Evolutionary conservation across 2,888 invertebrate genomes (phyloP), one percentile per base, ranked within the genome.

Genomic region (Microplitis deprimator): DNA sequence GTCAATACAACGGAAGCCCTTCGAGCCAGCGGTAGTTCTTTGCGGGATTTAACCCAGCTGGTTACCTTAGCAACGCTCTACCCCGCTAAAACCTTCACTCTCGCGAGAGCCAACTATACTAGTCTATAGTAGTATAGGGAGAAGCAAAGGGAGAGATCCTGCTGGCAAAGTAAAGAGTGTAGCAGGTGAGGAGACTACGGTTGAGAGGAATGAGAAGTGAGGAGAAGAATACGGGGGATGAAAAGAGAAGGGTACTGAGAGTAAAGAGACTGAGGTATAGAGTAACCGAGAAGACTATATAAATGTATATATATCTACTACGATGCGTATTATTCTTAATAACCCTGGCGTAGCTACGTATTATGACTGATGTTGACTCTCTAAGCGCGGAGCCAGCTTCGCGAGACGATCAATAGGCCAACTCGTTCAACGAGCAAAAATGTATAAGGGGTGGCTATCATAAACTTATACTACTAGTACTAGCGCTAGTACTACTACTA

Each of bases 301-400:
- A 50, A 13, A 50, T 50, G 1, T 50, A 50, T 50, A 50, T 50
- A 50, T 13, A 50, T 50, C 50, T 8, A 83, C 87, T 87, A 88
- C 88, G 88, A 88, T 88, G 87, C 88, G 88, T 89, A 89, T 89
- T 89, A 89, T 89, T 89, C 89, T 89, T 89, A 89, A 89, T 89
- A 89, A 89, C 87, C 87, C 86, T 85, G 85, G 84, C 86, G 86
- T 86, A 85, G 86, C 86, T 84, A 84, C 87, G 88, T 88, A 89
- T 89, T 89, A 89, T 89, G 89, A 89, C 88, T 88, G 89, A 89
- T 89, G 89, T 89, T 88, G 89, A 89, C 87, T 89, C 87, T 89
- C 85, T 87, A 84, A 87, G 87, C 87, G 84, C 84, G 85, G 80
- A 81, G 75, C 76, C 82, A 81, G 77, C 76, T 50, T 75, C 71